A percentile compares a stretch with the other conserved stretches of the same genome.
These are phyloP conservation scores for Dynastes grantii DNA, from an alignment of 2,888 invertebrate genomes.

Conservation along the genomic window DNA sequence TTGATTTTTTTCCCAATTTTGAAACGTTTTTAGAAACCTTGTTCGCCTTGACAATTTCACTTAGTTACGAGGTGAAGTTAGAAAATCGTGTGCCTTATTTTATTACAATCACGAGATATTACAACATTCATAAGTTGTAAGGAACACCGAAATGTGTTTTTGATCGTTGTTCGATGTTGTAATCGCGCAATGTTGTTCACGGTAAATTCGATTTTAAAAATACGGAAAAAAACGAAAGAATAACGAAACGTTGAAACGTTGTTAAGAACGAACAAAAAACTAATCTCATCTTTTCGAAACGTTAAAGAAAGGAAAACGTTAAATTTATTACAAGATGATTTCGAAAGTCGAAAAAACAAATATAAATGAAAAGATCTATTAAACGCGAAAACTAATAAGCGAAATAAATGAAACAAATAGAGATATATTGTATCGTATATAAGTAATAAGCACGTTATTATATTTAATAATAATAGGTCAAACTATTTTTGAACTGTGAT, in stretches of 20 bases:
- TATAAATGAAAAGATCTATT: background rate
- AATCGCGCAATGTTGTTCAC: conserved; percentile 20
- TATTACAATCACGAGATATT: conserved; percentile 27
- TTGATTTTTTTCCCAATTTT: background rate
- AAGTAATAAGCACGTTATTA: conserved; percentile 30
- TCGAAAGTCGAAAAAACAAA: conserved; percentile 1
- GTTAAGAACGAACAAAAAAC: conserved; percentile 20
- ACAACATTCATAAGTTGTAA: conserved; percentile 2
- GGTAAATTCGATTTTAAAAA: conserved; percentile 36
- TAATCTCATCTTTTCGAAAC: background rate
- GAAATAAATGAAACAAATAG: background rate
- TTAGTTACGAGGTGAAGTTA: background rate
- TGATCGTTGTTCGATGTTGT: conserved; percentile 28
- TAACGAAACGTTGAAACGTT: background rate
- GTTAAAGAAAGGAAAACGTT: background rate
- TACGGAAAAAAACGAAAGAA: background rate
- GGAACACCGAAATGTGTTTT: background rate
- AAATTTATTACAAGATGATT: background rate
- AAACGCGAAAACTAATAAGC: background rate
- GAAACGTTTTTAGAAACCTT: too few relatives aligned
- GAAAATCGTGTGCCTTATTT: conserved; percentile 39
- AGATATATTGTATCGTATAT: conserved; percentile 6
- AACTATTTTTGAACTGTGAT: conserved; percentile 63
- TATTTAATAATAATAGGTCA: conserved; percentile 48
- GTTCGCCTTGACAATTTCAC: too few relatives aligned